Evolutionary conservation across 2,888 invertebrate genomes (phyloP).

Genomic region (Psylliodes chrysocephalus): DNA sequence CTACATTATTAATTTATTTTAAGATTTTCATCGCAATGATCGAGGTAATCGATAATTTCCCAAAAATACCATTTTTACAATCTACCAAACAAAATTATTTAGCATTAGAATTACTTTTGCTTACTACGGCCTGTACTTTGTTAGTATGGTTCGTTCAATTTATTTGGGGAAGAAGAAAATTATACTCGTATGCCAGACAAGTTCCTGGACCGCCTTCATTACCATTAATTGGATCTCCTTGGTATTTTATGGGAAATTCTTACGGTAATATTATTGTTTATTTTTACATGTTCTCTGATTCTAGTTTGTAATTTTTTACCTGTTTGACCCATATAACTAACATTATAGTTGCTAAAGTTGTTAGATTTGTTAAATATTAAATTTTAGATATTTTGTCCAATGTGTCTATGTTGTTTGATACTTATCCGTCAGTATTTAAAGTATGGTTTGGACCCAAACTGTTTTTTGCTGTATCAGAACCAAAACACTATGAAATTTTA

Average conservation of each 20-base stretch:
- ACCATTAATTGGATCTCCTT: conserved; percentile 51
- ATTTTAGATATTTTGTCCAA: conserved; percentile 46
- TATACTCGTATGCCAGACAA: conserved; percentile 46
- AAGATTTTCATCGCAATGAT: too few relatives aligned
- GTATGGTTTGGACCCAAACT: conserved; percentile 53
- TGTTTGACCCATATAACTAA: too few relatives aligned
- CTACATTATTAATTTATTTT: too few relatives aligned
- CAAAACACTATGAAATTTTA: conserved; percentile 53
- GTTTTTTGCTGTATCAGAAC: conserved; percentile 49
- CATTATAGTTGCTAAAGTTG: too few relatives aligned
- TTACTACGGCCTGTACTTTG: conserved; percentile 24
- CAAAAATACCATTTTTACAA: background rate
- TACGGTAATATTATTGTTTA: conserved; percentile 41
- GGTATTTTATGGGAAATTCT: conserved; percentile 48
- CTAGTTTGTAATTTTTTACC: too few relatives aligned
- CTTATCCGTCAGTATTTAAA: conserved; percentile 46
- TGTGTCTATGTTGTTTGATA: conserved; percentile 40
- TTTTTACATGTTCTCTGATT: too few relatives aligned
- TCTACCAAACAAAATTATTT: conserved; percentile 10
- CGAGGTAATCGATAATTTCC: too few relatives aligned
- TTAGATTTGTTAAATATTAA: too few relatives aligned
- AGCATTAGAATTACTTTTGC: conserved; percentile 27
- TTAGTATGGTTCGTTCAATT: conserved; percentile 45
- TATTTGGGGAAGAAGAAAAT: conserved; percentile 48
- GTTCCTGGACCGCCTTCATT: conserved; percentile 48